These are phyloP conservation scores for Eciton burchellii DNA, from an alignment of 1,140 invertebrate species.

Conservation along the genomic window DNA sequence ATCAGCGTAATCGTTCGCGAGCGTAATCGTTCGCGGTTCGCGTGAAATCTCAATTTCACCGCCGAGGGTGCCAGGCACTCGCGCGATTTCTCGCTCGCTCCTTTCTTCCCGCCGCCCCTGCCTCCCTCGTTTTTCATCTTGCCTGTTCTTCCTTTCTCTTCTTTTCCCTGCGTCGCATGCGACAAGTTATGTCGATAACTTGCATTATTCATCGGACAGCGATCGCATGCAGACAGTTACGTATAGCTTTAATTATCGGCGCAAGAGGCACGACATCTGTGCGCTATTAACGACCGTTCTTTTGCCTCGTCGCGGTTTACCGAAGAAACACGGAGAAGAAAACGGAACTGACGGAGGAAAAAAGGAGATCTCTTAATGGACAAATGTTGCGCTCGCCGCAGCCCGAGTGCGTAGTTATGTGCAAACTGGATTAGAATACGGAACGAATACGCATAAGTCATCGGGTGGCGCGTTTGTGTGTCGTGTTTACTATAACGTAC, in stretches of 20 bases:
- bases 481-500: background rate
- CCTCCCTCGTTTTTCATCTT: too few relatives aligned
- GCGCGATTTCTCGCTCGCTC: too few relatives aligned
- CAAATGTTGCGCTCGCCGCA: background rate
- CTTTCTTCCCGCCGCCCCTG: too few relatives aligned
- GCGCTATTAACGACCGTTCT: background rate
- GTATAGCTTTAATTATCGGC: conserved; percentile 31
- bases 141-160: background rate
- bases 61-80: too few relatives aligned
- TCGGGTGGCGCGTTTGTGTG: background rate
- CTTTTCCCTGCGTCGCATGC: background rate
- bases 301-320: background rate
- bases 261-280: background rate
- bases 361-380: conserved; percentile 35
- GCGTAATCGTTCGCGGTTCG: background rate
- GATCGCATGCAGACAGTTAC: conserved; percentile 21
- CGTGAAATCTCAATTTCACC: conserved; percentile 20
- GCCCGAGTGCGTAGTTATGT: background rate
- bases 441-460: conserved; percentile 18
- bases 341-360: background rate
- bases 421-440: conserved; percentile 29
- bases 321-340: background rate
- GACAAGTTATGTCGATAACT: background rate
- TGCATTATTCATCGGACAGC: background rate
- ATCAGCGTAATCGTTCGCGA: too few relatives aligned